Conservation (phyloP, 2,113 vertebrate genomes). For the Pteropus alecto region DNA sequence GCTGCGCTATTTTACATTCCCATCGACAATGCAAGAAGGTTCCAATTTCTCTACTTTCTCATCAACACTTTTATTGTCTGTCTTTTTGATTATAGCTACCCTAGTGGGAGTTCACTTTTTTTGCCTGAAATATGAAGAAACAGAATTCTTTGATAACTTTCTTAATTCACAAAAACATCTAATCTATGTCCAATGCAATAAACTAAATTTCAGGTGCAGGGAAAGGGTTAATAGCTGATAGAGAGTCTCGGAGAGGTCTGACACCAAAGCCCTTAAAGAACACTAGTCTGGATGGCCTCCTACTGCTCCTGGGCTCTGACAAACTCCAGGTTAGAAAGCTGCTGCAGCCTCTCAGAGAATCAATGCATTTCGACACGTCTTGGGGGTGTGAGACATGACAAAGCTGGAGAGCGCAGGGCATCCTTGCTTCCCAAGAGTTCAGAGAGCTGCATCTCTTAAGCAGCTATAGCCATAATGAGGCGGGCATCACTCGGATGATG, state of each 20-base stretch:
- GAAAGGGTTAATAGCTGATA: neutral
- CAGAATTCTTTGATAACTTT: neutral
- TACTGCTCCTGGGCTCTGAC: neutral
- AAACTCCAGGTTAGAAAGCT: neutral
- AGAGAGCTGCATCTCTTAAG: neutral
- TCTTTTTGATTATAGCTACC: neutral
- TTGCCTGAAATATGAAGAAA: constrained; percentile 23
- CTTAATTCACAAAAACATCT: neutral
- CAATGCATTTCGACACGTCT: neutral
- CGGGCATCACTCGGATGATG: neutral
- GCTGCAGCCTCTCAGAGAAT: neutral
- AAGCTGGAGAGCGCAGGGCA: neutral
- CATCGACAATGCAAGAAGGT: neutral
- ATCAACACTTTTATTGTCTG: neutral
- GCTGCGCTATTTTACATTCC: neutral
- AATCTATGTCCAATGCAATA: neutral
- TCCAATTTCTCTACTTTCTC: neutral
- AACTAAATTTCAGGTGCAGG: neutral
- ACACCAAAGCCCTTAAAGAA: neutral
- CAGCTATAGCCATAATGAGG: neutral
- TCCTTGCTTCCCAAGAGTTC: neutral
- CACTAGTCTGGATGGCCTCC: neutral
- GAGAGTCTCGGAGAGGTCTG: neutral
- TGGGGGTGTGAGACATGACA: neutral
- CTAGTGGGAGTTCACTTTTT: neutral